Conservation (phyloP, 1,140 invertebrate genomes). For the Pygmarrhopalites habei region DNA sequence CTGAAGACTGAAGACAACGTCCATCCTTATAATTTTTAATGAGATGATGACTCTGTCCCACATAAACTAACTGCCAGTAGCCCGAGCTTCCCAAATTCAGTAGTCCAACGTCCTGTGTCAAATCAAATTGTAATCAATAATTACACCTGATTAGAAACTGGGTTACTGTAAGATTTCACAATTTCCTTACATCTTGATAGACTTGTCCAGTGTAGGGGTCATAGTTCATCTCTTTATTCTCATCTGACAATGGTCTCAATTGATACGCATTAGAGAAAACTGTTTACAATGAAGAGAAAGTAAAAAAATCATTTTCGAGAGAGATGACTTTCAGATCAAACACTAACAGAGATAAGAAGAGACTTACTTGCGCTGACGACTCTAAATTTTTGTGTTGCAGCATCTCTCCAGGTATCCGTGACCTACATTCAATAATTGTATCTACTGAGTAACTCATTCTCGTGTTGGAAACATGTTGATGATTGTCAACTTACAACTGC, state of each 20-base stretch:
- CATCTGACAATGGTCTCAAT: background rate
- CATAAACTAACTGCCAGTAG: conserved; percentile 6
- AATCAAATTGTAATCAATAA: too few species aligned
- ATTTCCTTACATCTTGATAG: background rate
- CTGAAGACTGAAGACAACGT: background rate
- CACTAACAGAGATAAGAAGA: background rate
- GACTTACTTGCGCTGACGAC: conserved; percentile 3
- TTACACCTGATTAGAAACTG: too few species aligned
- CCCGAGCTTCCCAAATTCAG: too few species aligned
- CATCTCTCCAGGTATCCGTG: conserved; percentile 1
- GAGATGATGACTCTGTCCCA: background rate
- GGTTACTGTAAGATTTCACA: too few species aligned
- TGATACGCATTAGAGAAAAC: background rate
- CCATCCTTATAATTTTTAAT: conserved; percentile 2
- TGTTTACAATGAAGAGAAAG: background rate
- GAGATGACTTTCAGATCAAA: too few species aligned
- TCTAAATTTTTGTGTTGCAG: conserved; percentile 8
- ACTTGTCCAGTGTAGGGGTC: background rate
- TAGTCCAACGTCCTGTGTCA: too few species aligned
- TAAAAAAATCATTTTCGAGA: too few species aligned
- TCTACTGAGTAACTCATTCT: too few species aligned
- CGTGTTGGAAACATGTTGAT: too few species aligned
- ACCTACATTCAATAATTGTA: too few species aligned
- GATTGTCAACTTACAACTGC: too few species aligned
- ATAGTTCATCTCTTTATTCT: background rate